These are phyloP conservation scores for Charina bottae DNA, from an alignment of 2,113 vertebrate genomes.

Conservation along the genomic window DNA sequence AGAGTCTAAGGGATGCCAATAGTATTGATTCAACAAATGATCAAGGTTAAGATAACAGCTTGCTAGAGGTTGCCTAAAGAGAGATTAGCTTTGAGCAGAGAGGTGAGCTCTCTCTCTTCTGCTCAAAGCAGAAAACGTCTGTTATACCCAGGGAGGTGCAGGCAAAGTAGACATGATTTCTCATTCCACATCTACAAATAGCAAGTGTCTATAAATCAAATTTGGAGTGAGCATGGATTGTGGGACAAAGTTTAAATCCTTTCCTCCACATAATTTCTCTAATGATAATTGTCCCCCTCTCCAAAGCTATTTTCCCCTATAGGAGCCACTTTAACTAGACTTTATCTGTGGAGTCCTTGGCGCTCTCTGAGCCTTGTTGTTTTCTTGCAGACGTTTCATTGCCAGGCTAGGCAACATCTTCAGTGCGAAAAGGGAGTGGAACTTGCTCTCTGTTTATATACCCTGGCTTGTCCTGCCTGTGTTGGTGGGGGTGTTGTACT, in stretches of 20 bases:
- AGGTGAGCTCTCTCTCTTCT: no score
- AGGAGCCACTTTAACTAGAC: not conserved
- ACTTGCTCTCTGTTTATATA: no score
- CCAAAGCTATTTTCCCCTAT: not conserved
- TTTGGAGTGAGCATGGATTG: not conserved
- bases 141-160: not conserved
- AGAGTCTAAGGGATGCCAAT: not conserved
- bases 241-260: not conserved
- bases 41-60: not conserved
- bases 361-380: no score
- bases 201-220: not conserved
- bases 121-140: not conserved
- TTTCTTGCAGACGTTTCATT: no score
- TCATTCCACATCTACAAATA: not conserved
- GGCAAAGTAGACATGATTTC: not conserved
- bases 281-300: not conserved
- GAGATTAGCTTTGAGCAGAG: not conserved
- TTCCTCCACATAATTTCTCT: not conserved
- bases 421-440: no score
- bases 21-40: not conserved
- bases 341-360: no score
- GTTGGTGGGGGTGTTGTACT: no score
- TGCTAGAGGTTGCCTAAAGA: not conserved
- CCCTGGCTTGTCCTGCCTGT: no score
- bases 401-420: no score